Percentiles rank a stretch among this genome's conserved stretches.
Evolutionary conservation across 2,797 vertebrate species (phyloP).

Genomic region (Alexandromys oeconomus): DNA sequence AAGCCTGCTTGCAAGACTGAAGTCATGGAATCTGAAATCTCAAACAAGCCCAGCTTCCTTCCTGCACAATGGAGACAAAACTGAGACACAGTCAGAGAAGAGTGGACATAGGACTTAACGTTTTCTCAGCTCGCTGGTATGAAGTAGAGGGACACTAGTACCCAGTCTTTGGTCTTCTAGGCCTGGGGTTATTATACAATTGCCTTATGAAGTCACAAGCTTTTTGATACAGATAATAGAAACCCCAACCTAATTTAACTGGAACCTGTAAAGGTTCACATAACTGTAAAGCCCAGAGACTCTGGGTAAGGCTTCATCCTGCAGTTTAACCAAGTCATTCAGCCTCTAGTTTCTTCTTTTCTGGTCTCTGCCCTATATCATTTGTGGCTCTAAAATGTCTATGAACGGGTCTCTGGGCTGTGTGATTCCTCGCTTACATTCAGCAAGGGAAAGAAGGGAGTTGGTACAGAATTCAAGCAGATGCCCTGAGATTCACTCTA

Average conservation of each 20-base stretch:
- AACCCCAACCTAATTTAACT: not conserved
- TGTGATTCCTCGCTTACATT: not conserved
- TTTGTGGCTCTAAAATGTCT: not conserved
- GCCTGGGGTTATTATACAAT: not conserved
- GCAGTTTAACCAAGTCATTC: not conserved
- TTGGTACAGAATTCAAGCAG: not conserved
- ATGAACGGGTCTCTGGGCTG: not conserved
- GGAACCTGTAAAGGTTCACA: not conserved
- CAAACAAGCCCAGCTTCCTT: not conserved
- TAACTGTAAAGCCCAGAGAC: not conserved
- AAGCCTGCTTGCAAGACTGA: not conserved
- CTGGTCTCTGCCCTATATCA: not conserved
- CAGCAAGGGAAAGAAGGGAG: not conserved
- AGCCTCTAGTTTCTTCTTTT: not conserved
- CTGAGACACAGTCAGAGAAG: not conserved
- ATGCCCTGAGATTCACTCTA: not conserved
- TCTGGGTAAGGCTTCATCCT: not conserved
- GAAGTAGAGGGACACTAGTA: not conserved
- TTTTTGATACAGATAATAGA: not conserved
- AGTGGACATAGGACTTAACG: not conserved
- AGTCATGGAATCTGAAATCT: constrained; percentile 24
- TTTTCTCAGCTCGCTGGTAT: not conserved
- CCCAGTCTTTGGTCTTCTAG: not conserved
- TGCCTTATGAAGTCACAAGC: not conserved
- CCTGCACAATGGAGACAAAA: not conserved